Evolutionary conservation across 2,888 invertebrate species (phyloP), one percentile per base, ranked within the genome.

Genomic region (Pterostichus niger): DNA sequence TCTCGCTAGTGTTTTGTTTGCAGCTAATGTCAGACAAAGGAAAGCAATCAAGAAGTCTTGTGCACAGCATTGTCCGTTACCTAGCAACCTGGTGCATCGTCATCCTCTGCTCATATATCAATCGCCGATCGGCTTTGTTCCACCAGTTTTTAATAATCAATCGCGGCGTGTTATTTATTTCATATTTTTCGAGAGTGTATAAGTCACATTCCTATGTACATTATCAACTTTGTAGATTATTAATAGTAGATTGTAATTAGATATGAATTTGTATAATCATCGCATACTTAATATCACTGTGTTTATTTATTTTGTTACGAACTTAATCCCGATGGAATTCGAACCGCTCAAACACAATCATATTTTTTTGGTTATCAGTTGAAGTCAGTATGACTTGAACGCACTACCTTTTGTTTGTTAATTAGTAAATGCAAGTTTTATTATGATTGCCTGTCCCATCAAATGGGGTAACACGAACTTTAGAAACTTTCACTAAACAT

Each of bases 81-180:
- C 31, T 59, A 59, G 59, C 59, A 64, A 35, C 35, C 10, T 31
- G 64, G 31, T 64, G 64, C 64, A 64, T 6, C 40, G 40, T 64
- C 64, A 64, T 64, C 64, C 13, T 64, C 35, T 1, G 11, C 35
- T 61, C 61, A 64, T 64, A 64, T 64, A 64, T 64, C 64, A 64
- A 64, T 64, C 24, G 33, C 35, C 64, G 64, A 11, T 64, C 33
- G 64, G 64, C 64, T 64, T 64, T 64, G 64, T 64, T 64, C 64
- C 64, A 64, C 64, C 13, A 64, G 64, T 33, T 64, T 64, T 64
- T 64, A 64, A 64, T 64, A 64, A 64, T 64, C 35, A 33, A 64
- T 64, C 64, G 33, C 35, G 33, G 6, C 33, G 31, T 31, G 64
- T 6, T 40, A 33, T 33, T 64, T 64, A 35, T 64, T 64, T 13